A percentile compares a stretch with the other conserved stretches of the same genome.
Conservation (phyloP, 1,140 invertebrate species). For the Microplitis mediator region DNA sequence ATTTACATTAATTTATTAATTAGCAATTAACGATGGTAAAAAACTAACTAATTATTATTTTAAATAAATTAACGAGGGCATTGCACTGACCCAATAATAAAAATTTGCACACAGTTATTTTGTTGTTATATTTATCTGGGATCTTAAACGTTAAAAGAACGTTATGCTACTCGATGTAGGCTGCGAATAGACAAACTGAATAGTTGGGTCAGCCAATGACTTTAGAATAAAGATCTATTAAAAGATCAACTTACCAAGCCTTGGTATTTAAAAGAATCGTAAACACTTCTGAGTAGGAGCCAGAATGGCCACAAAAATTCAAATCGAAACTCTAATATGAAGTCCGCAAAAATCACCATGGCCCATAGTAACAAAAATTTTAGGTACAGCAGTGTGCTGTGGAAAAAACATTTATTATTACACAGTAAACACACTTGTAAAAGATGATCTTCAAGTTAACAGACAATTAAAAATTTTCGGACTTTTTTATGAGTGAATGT, state of each 20-base stretch:
- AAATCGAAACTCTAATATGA: slow-evolving; percentile 97
- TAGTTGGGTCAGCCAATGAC: slow-evolving; percentile 27
- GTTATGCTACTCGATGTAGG: slow-evolving; percentile 10
- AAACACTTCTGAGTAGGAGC: slow-evolving; percentile 93
- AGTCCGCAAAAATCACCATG: slow-evolving; percentile 93
- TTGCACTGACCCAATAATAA: slow-evolving; percentile 5
- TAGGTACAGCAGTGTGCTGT: slow-evolving; percentile 91
- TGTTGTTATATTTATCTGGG: slow-evolving; percentile 17
- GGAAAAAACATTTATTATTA: background rate
- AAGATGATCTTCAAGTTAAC: too few relatives aligned
- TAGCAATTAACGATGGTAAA: background rate
- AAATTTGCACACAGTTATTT: background rate
- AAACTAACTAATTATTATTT: background rate
- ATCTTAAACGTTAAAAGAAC: slow-evolving; percentile 7
- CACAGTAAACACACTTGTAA: too few relatives aligned
- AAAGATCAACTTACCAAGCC: slow-evolving; percentile 84
- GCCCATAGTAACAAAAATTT: slow-evolving; percentile 96
- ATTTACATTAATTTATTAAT: slow-evolving; percentile 14
- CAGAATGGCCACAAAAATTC: slow-evolving; percentile 99
- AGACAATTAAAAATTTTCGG: too few relatives aligned
- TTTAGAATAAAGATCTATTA: slow-evolving; percentile 38
- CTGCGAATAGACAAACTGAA: slow-evolving; percentile 28
- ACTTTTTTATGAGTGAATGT: too few relatives aligned
- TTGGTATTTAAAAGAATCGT: slow-evolving; percentile 99
- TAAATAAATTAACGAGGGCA: background rate